Evolutionary conservation across 64 coral and sea anemone species (phyloP), one percentile per base, ranked within the genome.

Genomic region (Hydrozoanthus tunicans): DNA sequence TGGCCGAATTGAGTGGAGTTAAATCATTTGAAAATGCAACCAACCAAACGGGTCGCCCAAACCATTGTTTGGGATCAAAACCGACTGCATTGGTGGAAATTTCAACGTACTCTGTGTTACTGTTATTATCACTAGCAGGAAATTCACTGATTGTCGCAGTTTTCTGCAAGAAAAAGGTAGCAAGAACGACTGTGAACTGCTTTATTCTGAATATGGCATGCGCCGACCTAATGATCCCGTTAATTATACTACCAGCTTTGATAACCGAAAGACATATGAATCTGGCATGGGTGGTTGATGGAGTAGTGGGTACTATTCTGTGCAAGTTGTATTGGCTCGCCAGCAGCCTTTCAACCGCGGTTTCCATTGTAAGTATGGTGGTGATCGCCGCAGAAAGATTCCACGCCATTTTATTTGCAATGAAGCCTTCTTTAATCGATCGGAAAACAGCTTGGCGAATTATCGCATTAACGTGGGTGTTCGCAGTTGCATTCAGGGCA

Each of bases 381-480:
- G 61, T 82, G 11, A 82, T 82, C 51, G 80, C 80, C 6, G 59
- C 14, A 5, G 80, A 82, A 14, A 64, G 80, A 82, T 82, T 82
- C 60, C 25, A 82, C 80, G 80, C 80, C 5, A 82, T 82, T 27
- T 53, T 82, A 27, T 82, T 82, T 82, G 80, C 80, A 14, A 82
- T 82, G 80, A 82, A 82, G 43, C 59, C 80, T 17, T 27, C 80
- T 52, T 53, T 82, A 7, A 82, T 82, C 32, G 52, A 59, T 65
- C 80, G 61, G 11, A 82, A 82, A 26, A 26, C 24, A 65, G 11
- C 25, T 53, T 6, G 27, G 14, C 24, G 60, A n/a, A 82, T 82
- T 15, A 65, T 82, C 14, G 61, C 15, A 14, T 7, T 65, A 15
- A 82, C 80, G 27, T 82, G 80, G 80, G 20, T 82, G 6, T 51